Evolutionary conservation across 2,888 invertebrate species (phyloP).

Genomic region (Griposia aprilina): DNA sequence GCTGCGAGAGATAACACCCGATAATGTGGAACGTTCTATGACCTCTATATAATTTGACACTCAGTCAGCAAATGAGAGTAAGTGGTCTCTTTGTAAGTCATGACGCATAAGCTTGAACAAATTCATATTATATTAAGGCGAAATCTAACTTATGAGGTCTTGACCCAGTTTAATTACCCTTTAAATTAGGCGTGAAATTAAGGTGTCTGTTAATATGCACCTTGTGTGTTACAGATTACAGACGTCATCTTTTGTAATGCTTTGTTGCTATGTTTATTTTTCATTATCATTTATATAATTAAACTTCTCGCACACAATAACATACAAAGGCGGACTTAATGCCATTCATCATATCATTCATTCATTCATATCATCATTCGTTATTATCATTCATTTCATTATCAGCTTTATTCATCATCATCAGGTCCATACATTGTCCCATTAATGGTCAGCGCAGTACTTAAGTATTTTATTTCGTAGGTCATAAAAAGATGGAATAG

Average conservation of each 20-base stretch:
- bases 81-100: background rate
- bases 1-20: background rate
- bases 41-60: background rate
- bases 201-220: constrained; percentile 37
- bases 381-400: too few relatives aligned
- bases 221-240: background rate
- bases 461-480: too few relatives aligned
- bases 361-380: too few relatives aligned
- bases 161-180: constrained; percentile 44
- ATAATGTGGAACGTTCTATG: background rate
- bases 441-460: background rate
- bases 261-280: background rate
- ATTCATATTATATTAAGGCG: constrained; percentile 17
- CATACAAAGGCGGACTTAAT: too few relatives aligned
- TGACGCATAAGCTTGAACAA: constrained; percentile 14
- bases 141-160: constrained; percentile 27
- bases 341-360: too few relatives aligned
- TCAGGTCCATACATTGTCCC: background rate
- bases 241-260: background rate
- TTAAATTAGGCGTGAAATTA: constrained; percentile 41
- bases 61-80: constrained; percentile 3
- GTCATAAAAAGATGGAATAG: too few relatives aligned
- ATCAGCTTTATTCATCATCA: background rate
- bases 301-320: too few relatives aligned
- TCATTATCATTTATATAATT: too few relatives aligned